These are phyloP conservation scores for Cyanoderma ruficeps DNA, from an alignment of 2,113 vertebrate species.

Conservation along the genomic window DNA sequence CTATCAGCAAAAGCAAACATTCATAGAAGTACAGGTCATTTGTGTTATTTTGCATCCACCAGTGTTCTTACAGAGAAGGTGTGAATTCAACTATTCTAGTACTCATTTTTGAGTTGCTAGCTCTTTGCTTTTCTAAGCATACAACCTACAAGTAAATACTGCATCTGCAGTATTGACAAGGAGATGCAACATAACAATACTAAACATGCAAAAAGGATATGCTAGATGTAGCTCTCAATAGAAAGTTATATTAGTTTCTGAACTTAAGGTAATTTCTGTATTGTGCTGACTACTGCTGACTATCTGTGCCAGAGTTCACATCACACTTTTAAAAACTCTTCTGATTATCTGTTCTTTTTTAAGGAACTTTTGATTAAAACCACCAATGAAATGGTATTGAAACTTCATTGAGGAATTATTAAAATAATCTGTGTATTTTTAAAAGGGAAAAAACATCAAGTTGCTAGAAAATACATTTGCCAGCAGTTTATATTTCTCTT, in stretches of 20 bases:
- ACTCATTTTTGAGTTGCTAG: neutral
- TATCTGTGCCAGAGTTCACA: neutral
- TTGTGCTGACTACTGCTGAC: neutral
- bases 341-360: neutral
- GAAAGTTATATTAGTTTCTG: neutral
- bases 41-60: neutral
- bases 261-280: neutral
- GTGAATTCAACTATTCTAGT: neutral
- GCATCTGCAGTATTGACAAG: neutral
- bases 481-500: neutral
- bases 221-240: neutral
- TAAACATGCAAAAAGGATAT: neutral
- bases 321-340: neutral
- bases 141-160: neutral
- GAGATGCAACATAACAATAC: neutral
- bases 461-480: neutral
- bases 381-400: neutral
- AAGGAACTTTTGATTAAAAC: neutral
- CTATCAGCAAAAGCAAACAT: neutral
- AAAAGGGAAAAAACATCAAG: neutral
- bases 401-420: neutral
- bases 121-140: neutral
- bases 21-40: neutral
- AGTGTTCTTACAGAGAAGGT: neutral
- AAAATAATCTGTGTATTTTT: neutral